Evolutionary conservation across 2,113 vertebrate species (phyloP).

Genomic region (Galbula dea): DNA sequence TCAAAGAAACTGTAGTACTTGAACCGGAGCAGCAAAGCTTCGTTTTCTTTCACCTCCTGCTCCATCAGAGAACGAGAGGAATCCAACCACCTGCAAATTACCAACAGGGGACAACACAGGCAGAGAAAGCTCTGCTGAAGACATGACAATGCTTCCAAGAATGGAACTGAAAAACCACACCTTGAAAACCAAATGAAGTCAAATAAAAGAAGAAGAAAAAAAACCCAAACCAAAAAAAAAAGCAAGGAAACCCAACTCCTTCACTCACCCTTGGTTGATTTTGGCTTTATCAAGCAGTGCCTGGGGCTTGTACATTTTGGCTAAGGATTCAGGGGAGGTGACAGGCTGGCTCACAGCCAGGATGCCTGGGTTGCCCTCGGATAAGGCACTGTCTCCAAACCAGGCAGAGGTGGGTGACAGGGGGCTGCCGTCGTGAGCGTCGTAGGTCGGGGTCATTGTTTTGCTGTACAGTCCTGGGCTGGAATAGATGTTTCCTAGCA

Average conservation of each 20-base stretch:
- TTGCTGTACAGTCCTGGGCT: conserved; percentile 98
- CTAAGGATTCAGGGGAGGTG: conserved; percentile 92
- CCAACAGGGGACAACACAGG: neutral
- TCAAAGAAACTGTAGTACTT: conserved; percentile 99
- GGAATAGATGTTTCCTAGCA: conserved; percentile 94
- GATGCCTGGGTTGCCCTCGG: conserved; percentile 96
- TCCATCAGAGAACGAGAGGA: conserved; percentile 98
- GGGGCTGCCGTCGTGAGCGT: conserved; percentile 95
- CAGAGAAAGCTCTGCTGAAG: neutral
- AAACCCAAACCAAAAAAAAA: too few relatives aligned
- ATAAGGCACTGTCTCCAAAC: conserved; percentile 97
- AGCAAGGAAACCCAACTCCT: neutral
- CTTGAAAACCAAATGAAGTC: fast-evolving
- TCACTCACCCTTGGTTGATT: conserved; percentile 96
- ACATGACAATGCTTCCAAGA: neutral
- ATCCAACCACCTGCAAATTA: conserved; percentile 88
- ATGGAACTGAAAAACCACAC: neutral
- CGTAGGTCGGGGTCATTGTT: conserved; percentile 98
- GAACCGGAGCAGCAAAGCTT: conserved; percentile 94
- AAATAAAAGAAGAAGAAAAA: too few relatives aligned
- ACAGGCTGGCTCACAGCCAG: conserved; percentile 96
- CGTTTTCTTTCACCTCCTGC: conserved; percentile 97
- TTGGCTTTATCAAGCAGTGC: conserved; percentile 97
- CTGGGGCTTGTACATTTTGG: conserved; percentile 97
- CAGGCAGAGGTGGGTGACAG: conserved; percentile 95